A percentile compares a stretch with the other conserved stretches of the same genome.
These are phyloP conservation scores for Pelodytes ibericus DNA, from an alignment of 2,797 vertebrate species.

Conservation along the genomic window DNA sequence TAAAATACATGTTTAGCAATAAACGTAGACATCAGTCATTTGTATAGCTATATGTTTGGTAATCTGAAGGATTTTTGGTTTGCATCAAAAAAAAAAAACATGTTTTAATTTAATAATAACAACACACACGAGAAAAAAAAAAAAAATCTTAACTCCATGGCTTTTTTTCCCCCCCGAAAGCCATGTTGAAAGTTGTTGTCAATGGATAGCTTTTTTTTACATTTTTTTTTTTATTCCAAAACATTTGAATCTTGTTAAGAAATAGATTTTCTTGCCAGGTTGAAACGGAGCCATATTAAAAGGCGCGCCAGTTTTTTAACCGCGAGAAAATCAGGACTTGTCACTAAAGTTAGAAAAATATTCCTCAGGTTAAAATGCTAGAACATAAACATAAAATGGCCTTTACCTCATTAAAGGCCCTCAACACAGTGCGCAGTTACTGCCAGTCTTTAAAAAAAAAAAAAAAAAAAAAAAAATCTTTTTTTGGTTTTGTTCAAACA, in stretches of 20 bases:
- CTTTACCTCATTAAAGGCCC: slow-evolving; percentile 51
- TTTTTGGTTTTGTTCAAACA: slow-evolving; percentile 52
- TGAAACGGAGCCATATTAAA: slow-evolving; percentile 19
- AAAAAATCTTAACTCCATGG: slow-evolving; percentile 21
- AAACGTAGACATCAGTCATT: slow-evolving; percentile 40
- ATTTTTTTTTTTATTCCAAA: slow-evolving; percentile 30
- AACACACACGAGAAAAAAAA: background rate
- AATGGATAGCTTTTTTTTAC: slow-evolving; percentile 15
- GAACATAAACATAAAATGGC: slow-evolving; percentile 11
- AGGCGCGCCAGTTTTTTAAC: slow-evolving; percentile 41
- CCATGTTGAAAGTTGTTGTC: slow-evolving; percentile 52
- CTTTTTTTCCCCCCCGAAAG: slow-evolving; percentile 28
- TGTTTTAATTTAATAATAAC: slow-evolving; percentile 44
- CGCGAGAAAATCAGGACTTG: slow-evolving; percentile 37
- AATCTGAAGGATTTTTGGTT: slow-evolving; percentile 32
- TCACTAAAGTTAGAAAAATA: slow-evolving; percentile 46
- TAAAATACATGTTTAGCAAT: slow-evolving; percentile 44
- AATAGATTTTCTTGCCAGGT: slow-evolving; percentile 42
- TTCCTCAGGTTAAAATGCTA: slow-evolving; percentile 44
- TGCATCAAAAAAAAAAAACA: slow-evolving; percentile 47
- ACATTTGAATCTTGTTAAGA: slow-evolving; percentile 34
- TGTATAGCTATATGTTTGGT: slow-evolving; percentile 25
- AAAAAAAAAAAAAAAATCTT: too few species aligned
- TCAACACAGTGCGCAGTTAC: slow-evolving; percentile 25
- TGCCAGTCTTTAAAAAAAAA: slow-evolving; percentile 54